Percentiles rank a stretch among this genome's conserved stretches.
Evolutionary conservation across 2,797 vertebrate genomes (phyloP).

Genomic region (Neostethus bicornis): DNA sequence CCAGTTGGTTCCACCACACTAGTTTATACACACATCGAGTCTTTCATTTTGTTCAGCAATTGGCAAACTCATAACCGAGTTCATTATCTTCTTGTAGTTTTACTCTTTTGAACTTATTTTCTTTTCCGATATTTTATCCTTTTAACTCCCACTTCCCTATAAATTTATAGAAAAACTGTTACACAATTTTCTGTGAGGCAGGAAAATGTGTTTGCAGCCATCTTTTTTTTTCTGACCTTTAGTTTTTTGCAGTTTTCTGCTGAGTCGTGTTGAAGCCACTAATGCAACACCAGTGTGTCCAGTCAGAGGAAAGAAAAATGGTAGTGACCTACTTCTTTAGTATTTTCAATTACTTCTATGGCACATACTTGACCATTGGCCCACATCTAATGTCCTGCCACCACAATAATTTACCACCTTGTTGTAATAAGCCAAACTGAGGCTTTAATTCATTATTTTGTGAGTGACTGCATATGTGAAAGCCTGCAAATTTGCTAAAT

Average conservation of each 20-base stretch:
- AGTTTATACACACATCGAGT: too few species aligned
- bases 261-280: constrained; percentile 19
- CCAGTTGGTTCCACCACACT: too few species aligned
- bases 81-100: constrained; percentile 32
- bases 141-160: constrained; percentile 75
- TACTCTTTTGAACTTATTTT: constrained; percentile 79
- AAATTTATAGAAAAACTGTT: constrained; percentile 78
- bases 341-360: constrained; percentile 72
- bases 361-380: constrained; percentile 55
- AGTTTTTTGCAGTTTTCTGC: constrained; percentile 20
- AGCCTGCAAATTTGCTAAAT: constrained; percentile 24
- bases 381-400: constrained; percentile 61
- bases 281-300: constrained; percentile 15
- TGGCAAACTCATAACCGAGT: too few species aligned
- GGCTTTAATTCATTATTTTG: constrained; percentile 19
- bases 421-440: constrained; percentile 18
- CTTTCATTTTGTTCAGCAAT: too few species aligned
- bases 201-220: neutral
- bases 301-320: constrained; percentile 20
- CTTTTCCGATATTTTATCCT: constrained; percentile 69
- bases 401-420: constrained; percentile 62
- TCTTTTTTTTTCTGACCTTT: constrained; percentile 27
- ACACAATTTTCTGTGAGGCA: neutral
- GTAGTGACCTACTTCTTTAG: constrained; percentile 48
- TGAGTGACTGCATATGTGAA: constrained; percentile 10